A percentile compares a stretch with the other conserved stretches of the same genome.
phyloP scores from a whole-genome alignment of 2,113 vertebrate genomes.

The Nothoprocta pentlandii region DNA sequence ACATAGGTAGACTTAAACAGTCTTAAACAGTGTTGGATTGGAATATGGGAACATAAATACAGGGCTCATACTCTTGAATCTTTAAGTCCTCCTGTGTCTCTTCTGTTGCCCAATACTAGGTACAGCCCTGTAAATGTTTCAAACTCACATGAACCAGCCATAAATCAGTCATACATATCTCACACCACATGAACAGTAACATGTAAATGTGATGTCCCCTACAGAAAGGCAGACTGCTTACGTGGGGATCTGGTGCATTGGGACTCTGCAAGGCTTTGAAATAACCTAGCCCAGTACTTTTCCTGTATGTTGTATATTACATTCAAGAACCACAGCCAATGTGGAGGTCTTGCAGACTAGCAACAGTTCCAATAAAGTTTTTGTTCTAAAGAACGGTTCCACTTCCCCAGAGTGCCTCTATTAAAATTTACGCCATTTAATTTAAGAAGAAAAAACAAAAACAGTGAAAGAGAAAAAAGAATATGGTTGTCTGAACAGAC shows the following conservation, averaged over 20 bases:
- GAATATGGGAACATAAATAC: not conserved
- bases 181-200: not conserved
- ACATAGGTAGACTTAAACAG: not conserved
- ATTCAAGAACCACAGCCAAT: not conserved
- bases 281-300: not conserved
- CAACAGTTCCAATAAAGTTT: not conserved
- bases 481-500: not conserved
- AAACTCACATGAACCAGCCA: not conserved
- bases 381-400: fast-evolving
- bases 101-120: not conserved
- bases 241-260: not conserved
- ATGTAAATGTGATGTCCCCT: not conserved
- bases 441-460: not conserved
- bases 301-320: not conserved
- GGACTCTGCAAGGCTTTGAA: not conserved
- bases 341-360: not conserved
- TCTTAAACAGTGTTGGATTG: not conserved
- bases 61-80: not conserved
- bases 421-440: not conserved
- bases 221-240: not conserved
- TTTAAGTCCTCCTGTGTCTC: not conserved
- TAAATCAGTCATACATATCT: not conserved
- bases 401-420: not conserved
- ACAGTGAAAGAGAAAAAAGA: not conserved
- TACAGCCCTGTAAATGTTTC: not conserved